These are phyloP conservation scores for Drosophila pseudotakahashii DNA, from an alignment of 2,888 invertebrate species.

Conservation along the genomic window DNA sequence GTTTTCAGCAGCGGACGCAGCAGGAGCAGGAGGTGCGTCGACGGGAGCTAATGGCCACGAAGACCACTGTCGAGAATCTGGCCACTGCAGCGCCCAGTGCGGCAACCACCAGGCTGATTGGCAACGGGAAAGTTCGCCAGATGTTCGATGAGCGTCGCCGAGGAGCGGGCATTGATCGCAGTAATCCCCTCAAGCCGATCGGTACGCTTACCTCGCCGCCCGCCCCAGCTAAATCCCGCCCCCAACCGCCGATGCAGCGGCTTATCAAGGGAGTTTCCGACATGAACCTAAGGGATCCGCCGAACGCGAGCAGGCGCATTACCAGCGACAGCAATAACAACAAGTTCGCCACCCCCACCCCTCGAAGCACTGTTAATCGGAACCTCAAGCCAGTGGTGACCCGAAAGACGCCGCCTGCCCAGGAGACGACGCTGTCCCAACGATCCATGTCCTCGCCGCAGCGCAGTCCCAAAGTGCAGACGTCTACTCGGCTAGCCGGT, in stretches of 20 bases:
- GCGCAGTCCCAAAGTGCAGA: slow-evolving; percentile 20
- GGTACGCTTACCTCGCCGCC: slow-evolving; percentile 80
- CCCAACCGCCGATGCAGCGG: slow-evolving; percentile 36
- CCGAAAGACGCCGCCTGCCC: slow-evolving; percentile 75
- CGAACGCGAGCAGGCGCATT: slow-evolving; percentile 21
- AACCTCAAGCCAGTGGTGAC: slow-evolving; percentile 82
- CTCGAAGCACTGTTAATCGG: slow-evolving; percentile 59
- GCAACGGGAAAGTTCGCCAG: slow-evolving; percentile 88
- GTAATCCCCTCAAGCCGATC: slow-evolving; percentile 92
- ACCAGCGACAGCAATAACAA: slow-evolving; percentile 66
- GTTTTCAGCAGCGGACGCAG: slow-evolving; percentile 92
- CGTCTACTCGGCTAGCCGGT: slow-evolving; percentile 2
- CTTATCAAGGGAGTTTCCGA: slow-evolving; percentile 67
- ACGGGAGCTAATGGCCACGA: slow-evolving; percentile 86
- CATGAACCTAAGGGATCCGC: slow-evolving; percentile 63
- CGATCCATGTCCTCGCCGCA: slow-evolving; percentile 23
- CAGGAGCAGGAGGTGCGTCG: slow-evolving; percentile 92
- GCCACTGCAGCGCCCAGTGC: slow-evolving; percentile 18
- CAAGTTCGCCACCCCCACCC: slow-evolving; percentile 40
- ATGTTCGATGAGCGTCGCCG: slow-evolving; percentile 94
- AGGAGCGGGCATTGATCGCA: slow-evolving; percentile 91
- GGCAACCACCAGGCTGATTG: slow-evolving; percentile 57
- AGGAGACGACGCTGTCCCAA: slow-evolving; percentile 19
- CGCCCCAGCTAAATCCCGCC: slow-evolving; percentile 35
- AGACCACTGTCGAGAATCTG: slow-evolving; percentile 2